Percentiles rank a stretch among this genome's conserved stretches.
These are phyloP conservation scores for Dyspetes luteomarginatus DNA, from an alignment of 2,888 invertebrate genomes.

Conservation along the genomic window DNA sequence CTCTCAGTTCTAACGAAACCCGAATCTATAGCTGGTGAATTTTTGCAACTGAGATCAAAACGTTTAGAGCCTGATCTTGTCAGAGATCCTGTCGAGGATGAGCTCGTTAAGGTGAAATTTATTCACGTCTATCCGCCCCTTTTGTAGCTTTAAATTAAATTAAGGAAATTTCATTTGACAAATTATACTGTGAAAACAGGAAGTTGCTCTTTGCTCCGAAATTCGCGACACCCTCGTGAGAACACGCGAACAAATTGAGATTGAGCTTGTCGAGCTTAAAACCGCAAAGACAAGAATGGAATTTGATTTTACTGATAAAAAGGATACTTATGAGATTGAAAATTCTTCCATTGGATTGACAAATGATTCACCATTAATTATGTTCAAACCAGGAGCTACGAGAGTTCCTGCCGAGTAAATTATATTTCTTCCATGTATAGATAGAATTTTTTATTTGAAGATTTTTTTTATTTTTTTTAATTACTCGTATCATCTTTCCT, in stretches of 20 bases:
- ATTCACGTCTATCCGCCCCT: neutral
- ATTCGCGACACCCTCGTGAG: conserved; percentile 87
- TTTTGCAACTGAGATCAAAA: conserved; percentile 88
- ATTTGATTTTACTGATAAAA: conserved; percentile 96
- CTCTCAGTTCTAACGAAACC: conserved; percentile 88
- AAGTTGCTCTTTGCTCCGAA: conserved; percentile 89
- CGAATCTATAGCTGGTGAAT: conserved; percentile 91
- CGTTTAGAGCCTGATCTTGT: conserved; percentile 90
- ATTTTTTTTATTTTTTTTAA: conserved; percentile 5
- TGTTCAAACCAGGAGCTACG: conserved; percentile 93
- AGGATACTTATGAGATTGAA: conserved; percentile 91
- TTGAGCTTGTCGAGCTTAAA: conserved; percentile 90
- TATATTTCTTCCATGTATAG: too few relatives aligned
- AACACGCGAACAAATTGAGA: conserved; percentile 88
- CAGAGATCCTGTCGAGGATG: conserved; percentile 90
- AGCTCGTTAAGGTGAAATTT: conserved; percentile 86
- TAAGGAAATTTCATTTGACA: conserved; percentile 24
- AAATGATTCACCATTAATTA: conserved; percentile 88
- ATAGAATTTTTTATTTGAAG: too few relatives aligned
- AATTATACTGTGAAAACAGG: conserved; percentile 79
- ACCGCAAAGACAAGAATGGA: conserved; percentile 93
- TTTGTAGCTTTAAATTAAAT: neutral
- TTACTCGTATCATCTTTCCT: too few relatives aligned
- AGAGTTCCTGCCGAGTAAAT: conserved; percentile 89
- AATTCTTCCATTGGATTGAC: conserved; percentile 88